These are phyloP conservation scores for Magallana gigas DNA, from an alignment of 1,140 invertebrate species.

Conservation along the genomic window DNA sequence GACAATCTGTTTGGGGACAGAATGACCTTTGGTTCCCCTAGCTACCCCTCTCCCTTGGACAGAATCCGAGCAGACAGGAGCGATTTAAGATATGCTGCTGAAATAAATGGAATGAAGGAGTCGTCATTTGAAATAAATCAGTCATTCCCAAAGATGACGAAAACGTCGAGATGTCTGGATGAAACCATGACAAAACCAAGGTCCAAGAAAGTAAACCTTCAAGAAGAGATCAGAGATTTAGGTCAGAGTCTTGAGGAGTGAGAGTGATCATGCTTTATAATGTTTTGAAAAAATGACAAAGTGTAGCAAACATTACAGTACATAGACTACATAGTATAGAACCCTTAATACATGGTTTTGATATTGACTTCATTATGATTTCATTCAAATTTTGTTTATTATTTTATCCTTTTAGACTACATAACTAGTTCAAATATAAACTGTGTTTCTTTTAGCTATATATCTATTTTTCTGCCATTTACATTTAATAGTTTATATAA, in stretches of 20 bases:
- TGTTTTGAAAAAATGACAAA: too few relatives aligned
- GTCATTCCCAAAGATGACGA: slow-evolving; percentile 72
- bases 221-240: neutral
- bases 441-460: too few relatives aligned
- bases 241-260: neutral
- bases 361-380: too few relatives aligned
- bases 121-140: slow-evolving; percentile 77
- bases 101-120: slow-evolving; percentile 60
- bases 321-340: too few relatives aligned
- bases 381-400: too few relatives aligned
- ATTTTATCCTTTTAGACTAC: too few relatives aligned
- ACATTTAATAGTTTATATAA: too few relatives aligned
- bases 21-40: slow-evolving; percentile 66
- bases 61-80: slow-evolving; percentile 65
- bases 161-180: slow-evolving; percentile 47
- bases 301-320: too few relatives aligned
- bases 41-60: slow-evolving; percentile 72
- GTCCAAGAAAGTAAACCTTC: neutral
- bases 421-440: too few relatives aligned
- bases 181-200: slow-evolving; percentile 55
- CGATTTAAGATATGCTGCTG: slow-evolving; percentile 70
- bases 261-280: too few relatives aligned
- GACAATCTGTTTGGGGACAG: slow-evolving; percentile 39
- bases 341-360: too few relatives aligned
- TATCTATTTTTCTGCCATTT: too few relatives aligned